Evolutionary conservation across 2,888 invertebrate genomes (phyloP), one percentile per base, ranked within the genome.

Genomic region (Drosophila recens): DNA sequence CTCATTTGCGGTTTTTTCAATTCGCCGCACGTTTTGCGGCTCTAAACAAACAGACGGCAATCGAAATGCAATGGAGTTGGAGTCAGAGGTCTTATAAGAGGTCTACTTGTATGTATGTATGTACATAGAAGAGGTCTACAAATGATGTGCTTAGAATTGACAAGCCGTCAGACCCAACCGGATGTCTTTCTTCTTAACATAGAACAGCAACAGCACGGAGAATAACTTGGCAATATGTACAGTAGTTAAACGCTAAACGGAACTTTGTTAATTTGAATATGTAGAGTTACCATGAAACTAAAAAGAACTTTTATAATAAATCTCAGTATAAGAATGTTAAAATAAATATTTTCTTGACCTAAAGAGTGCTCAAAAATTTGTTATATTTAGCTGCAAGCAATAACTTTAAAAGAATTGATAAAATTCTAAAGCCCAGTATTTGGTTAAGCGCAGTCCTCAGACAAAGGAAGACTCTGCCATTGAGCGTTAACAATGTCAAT

Each of bases 101-200:
- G 59, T 53, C 67, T 45, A 13, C 46, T 30, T 30, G 30, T 20
- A 20, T 20, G 20, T 20, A 20, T 20, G 20, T 23, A 23, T 23
- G 23, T 27, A 27, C 27, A 27, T 33, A 51, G 10, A 45, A 52
- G 73, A 59, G 82, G 63, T 59, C 56, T 57, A 53, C 66, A 82
- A 75, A 63, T 61, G 80, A 85, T 90, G 83, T 86, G 90, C 76
- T 78, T 86, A 72, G 89, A 88, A 86, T 90, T 86, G 87, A 86
- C 90, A 79, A 88, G 90, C 69, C 79, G 87, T 72, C 83, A 75
- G 57, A 36, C 34, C 66, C 20, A 82, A 63, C 90, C 84, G 90
- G 84, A 90, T 84, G 84, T 82, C 87, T 82, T 73, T 68, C 65
- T 85, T 70, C 62, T 45, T 43, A 46, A 30, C 42, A 20, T 17